Conservation (phyloP, 2,797 vertebrate genomes). For the Melanotaenia nigrans region DNA sequence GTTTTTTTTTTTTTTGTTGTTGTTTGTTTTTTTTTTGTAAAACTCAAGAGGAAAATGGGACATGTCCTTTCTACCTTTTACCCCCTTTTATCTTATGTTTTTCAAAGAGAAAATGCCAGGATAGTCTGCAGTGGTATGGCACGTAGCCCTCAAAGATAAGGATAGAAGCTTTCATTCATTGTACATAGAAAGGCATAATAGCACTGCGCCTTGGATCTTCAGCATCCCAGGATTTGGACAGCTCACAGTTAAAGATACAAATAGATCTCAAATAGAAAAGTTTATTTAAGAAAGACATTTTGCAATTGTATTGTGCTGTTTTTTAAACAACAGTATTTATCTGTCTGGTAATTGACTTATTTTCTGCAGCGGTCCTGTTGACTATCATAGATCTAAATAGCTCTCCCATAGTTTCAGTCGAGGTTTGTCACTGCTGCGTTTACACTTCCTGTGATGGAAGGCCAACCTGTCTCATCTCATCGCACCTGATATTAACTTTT, state of each 20-base stretch:
- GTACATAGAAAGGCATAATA: conserved; percentile 37
- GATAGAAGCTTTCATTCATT: conserved; percentile 53
- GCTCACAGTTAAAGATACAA: conserved; percentile 9
- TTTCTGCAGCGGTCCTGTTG: not conserved
- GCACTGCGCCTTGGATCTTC: conserved; percentile 29
- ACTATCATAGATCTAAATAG: not conserved
- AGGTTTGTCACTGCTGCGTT: too few species aligned
- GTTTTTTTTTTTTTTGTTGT: conserved; percentile 44
- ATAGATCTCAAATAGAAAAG: conserved; percentile 11
- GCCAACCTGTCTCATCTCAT: too few species aligned
- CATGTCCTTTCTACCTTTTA: conserved; percentile 21
- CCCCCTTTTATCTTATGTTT: conserved; percentile 14
- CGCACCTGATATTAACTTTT: too few species aligned
- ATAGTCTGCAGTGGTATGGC: conserved; percentile 35
- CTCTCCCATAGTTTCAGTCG: not conserved
- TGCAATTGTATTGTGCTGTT: too few species aligned
- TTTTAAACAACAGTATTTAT: too few species aligned
- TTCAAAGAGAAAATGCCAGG: conserved; percentile 55
- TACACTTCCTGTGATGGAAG: too few species aligned
- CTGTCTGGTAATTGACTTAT: not conserved
- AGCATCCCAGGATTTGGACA: conserved; percentile 16
- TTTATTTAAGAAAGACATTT: not conserved
- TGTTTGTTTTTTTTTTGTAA: conserved; percentile 11
- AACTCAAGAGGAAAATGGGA: conserved; percentile 52
- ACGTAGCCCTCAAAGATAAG: conserved; percentile 51